Percentiles rank a stretch among this genome's conserved stretches.
phyloP scores from a whole-genome alignment of 2,888 invertebrate species.

The Sinopyrophorus schimmeli region DNA sequence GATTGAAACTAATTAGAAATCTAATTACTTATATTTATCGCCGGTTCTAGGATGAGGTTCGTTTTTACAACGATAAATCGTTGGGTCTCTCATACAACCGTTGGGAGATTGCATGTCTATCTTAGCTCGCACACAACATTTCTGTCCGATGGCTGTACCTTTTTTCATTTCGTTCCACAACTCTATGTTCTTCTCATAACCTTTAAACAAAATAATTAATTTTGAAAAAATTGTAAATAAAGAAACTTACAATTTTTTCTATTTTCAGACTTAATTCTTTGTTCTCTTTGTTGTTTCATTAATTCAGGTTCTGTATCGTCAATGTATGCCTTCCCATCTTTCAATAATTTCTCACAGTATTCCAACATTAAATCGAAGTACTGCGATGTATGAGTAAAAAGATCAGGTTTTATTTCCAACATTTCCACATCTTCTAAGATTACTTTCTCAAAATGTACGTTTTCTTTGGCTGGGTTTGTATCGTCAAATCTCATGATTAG shows the following conservation, averaged over 20 bases:
- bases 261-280: conserved; percentile 81
- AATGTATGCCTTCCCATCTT: conserved; percentile 90
- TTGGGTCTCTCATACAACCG: conserved; percentile 97
- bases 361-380: conserved; percentile 92
- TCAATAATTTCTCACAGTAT: conserved; percentile 85
- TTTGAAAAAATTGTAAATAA: neutral
- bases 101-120: conserved; percentile 96
- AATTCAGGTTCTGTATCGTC: conserved; percentile 93
- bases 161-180: conserved; percentile 96
- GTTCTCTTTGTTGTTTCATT: conserved; percentile 95
- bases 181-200: conserved; percentile 78
- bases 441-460: conserved; percentile 94
- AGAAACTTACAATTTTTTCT: conserved; percentile 75
- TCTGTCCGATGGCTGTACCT: conserved; percentile 77
- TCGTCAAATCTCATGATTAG: conserved; percentile 99
- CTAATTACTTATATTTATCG: conserved; percentile 83
- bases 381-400: conserved; percentile 94
- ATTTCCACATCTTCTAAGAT: conserved; percentile 92
- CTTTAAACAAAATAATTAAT: conserved; percentile 55
- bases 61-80: conserved; percentile 96
- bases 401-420: conserved; percentile 89
- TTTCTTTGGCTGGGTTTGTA: conserved; percentile 99
- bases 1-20: conserved; percentile 3
- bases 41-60: conserved; percentile 94
- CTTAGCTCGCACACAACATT: conserved; percentile 94